Conservation (phyloP, 1,140 invertebrate genomes). For the Tetramorium parvispinum region DNA sequence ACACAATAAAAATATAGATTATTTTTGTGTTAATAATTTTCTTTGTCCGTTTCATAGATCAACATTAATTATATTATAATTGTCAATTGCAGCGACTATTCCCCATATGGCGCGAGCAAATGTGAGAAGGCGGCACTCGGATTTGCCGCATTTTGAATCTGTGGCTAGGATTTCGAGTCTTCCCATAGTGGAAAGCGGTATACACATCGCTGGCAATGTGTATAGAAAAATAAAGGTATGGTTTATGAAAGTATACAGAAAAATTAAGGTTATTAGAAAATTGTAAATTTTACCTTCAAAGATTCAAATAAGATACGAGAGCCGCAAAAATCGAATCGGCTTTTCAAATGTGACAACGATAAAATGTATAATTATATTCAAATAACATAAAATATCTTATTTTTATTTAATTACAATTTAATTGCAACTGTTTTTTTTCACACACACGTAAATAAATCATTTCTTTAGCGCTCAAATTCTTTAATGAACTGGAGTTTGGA, state of each 20-base stretch:
- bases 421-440: not conserved
- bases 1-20: not conserved
- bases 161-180: constrained; percentile 89
- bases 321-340: too few species aligned
- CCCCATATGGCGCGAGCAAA: constrained; percentile 77
- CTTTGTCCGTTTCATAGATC: not conserved
- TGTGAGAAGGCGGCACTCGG: constrained; percentile 75
- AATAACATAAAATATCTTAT: not conserved
- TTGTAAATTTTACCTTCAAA: not conserved
- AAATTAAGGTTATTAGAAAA: not conserved
- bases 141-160: constrained; percentile 87
- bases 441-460: too few species aligned
- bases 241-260: not conserved
- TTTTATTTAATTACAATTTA: not conserved
- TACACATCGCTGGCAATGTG: constrained; percentile 89
- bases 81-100: constrained; percentile 27
- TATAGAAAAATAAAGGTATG: constrained; percentile 90
- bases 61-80: not conserved
- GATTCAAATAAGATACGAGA: not conserved
- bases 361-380: not conserved
- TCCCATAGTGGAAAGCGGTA: constrained; percentile 90
- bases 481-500: constrained; percentile 90
- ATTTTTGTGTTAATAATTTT: not conserved
- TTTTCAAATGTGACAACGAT: too few species aligned
- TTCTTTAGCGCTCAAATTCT: constrained; percentile 88